A percentile compares a stretch with the other conserved stretches of the same genome.
Evolutionary conservation across 2,888 invertebrate species (phyloP).

Genomic region (Lysandra bellargus): DNA sequence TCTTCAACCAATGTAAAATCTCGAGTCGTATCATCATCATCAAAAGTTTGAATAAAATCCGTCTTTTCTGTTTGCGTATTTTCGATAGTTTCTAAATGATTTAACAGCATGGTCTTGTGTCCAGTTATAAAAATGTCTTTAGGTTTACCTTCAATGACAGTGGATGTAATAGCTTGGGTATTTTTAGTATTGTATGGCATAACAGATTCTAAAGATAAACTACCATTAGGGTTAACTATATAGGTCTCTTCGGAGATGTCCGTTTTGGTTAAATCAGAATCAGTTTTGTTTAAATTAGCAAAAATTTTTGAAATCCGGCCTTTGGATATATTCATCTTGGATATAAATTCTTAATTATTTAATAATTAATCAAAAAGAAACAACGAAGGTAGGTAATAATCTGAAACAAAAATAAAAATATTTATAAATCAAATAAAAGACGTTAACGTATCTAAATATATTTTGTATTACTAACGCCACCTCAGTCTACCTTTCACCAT

Average conservation of each 20-base stretch:
- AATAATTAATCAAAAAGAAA: slow-evolving; percentile 1
- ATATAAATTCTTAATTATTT: neutral
- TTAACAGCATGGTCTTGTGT: neutral
- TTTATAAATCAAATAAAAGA: slow-evolving; percentile 1
- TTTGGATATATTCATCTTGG: neutral
- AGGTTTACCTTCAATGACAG: neutral
- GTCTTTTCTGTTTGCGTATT: neutral
- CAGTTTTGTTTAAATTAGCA: slow-evolving; percentile 1
- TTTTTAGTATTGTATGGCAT: slow-evolving; percentile 1
- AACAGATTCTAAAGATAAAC: neutral
- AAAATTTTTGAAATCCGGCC: neutral
- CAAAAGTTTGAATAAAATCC: neutral
- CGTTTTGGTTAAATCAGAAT: neutral
- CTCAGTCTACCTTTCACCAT: neutral
- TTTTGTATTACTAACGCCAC: neutral
- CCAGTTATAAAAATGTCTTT: slow-evolving; percentile 1
- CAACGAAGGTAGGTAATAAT: neutral
- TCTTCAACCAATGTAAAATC: slow-evolving; percentile 1
- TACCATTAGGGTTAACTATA: neutral
- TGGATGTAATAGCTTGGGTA: neutral
- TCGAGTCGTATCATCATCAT: neutral
- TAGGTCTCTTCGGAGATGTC: slow-evolving; percentile 1
- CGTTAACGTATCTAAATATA: neutral
- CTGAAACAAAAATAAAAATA: slow-evolving; percentile 1
- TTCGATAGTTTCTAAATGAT: neutral